A percentile compares a stretch with the other conserved stretches of the same genome.
These are phyloP conservation scores for Tetraneura akinire DNA, from an alignment of 1,140 invertebrate species.

Conservation along the genomic window DNA sequence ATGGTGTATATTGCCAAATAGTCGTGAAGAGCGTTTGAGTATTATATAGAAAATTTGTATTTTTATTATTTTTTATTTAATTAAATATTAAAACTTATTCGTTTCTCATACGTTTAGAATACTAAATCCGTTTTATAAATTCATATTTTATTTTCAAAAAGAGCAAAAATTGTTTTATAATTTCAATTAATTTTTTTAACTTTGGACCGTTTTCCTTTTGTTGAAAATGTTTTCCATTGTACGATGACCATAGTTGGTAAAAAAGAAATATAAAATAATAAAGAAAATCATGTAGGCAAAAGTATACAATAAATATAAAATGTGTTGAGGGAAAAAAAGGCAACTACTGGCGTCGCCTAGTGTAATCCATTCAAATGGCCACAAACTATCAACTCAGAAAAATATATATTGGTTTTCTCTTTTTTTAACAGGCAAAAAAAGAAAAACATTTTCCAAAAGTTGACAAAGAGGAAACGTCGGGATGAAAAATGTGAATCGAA, in stretches of 20 bases:
- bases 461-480: slow-evolving; percentile 28
- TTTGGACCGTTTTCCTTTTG: neutral
- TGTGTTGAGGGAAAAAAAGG: slow-evolving; percentile 5
- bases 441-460: slow-evolving; percentile 15
- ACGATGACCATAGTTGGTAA: neutral
- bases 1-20: too few relatives aligned
- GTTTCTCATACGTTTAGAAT: too few relatives aligned
- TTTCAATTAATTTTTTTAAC: neutral
- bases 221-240: neutral
- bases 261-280: slow-evolving; percentile 28
- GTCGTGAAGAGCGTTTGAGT: too few relatives aligned
- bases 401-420: slow-evolving; percentile 32
- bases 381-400: slow-evolving; percentile 2
- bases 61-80: too few relatives aligned
- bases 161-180: neutral
- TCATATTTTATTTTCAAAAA: too few relatives aligned
- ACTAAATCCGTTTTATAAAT: too few relatives aligned
- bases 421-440: neutral
- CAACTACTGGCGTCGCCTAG: neutral
- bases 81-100: too few relatives aligned
- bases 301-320: slow-evolving; percentile 26
- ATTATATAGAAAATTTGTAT: too few relatives aligned
- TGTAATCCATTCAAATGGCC: slow-evolving; percentile 35
- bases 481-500: slow-evolving; percentile 27
- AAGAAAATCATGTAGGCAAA: slow-evolving; percentile 5